phyloP scores from a whole-genome alignment of 2,888 invertebrate species.

The Entomobrya multifasciata region DNA sequence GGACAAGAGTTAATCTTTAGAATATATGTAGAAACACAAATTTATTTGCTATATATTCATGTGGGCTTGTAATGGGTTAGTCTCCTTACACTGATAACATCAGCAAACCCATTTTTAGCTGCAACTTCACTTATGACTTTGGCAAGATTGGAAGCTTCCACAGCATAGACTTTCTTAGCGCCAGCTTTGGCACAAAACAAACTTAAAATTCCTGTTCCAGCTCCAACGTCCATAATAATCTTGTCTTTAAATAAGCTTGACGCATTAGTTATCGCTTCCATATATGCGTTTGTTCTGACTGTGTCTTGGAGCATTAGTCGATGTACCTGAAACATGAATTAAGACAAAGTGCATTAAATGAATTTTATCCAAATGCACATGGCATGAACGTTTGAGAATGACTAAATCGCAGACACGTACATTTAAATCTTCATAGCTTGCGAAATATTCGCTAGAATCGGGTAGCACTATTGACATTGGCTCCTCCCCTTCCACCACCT shows the following conservation, averaged over 20 bases:
- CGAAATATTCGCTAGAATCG: conserved; percentile 84
- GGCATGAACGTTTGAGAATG: too few species aligned
- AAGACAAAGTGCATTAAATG: too few species aligned
- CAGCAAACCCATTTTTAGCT: conserved; percentile 86
- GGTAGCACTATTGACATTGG: conserved; percentile 15
- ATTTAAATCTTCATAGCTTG: conserved; percentile 88
- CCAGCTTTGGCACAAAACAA: conserved; percentile 94
- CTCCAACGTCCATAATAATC: conserved; percentile 92
- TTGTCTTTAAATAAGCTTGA: conserved; percentile 88
- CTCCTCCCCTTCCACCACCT: conserved; percentile 2
- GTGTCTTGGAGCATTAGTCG: conserved; percentile 90
- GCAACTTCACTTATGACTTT: conserved; percentile 86
- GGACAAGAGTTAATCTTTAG: background rate
- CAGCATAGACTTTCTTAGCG: conserved; percentile 92
- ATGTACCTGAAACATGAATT: conserved; percentile 85
- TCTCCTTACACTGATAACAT: conserved; percentile 85
- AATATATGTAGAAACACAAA: background rate
- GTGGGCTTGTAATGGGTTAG: too few species aligned
- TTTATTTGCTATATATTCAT: too few species aligned
- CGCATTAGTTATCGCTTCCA: conserved; percentile 87
- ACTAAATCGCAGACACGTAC: conserved; percentile 83
- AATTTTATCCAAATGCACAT: too few species aligned
- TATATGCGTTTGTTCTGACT: conserved; percentile 89
- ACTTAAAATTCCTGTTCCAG: conserved; percentile 93
- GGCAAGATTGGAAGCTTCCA: conserved; percentile 90